Evolutionary conservation across 2,797 vertebrate genomes (phyloP).

Genomic region (Pangasius macronema): DNA sequence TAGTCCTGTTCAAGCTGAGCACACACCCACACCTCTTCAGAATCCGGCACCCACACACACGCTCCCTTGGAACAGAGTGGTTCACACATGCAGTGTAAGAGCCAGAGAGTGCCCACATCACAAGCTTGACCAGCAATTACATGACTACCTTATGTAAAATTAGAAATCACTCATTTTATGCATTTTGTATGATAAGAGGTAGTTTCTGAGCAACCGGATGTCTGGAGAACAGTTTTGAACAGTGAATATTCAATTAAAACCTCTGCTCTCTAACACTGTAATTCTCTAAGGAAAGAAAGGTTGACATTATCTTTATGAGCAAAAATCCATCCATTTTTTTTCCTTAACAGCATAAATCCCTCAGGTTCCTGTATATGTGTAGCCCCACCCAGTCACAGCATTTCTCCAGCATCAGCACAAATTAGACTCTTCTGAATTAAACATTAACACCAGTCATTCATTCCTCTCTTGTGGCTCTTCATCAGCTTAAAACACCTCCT

Average conservation of each 20-base stretch:
- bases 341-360: background rate
- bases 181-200: background rate
- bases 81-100: constrained; percentile 13
- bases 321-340: background rate
- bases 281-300: background rate
- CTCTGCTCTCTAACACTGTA: background rate
- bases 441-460: constrained; percentile 77
- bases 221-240: background rate
- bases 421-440: constrained; percentile 72
- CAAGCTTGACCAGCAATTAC: background rate
- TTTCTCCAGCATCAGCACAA: constrained; percentile 78
- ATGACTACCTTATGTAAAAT: constrained; percentile 2
- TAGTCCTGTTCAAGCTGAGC: constrained; percentile 73
- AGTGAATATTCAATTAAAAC: background rate
- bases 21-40: constrained; percentile 74
- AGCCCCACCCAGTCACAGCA: constrained; percentile 56
- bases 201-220: background rate
- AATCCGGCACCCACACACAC: constrained; percentile 79
- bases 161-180: background rate
- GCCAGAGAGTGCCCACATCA: background rate
- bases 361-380: background rate
- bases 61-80: constrained; percentile 67
- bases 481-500: constrained; percentile 49
- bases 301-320: background rate
- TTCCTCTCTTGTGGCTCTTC: constrained; percentile 36